Conservation (phyloP, 2,113 vertebrate species). For the Ammospiza caudacuta region DNA sequence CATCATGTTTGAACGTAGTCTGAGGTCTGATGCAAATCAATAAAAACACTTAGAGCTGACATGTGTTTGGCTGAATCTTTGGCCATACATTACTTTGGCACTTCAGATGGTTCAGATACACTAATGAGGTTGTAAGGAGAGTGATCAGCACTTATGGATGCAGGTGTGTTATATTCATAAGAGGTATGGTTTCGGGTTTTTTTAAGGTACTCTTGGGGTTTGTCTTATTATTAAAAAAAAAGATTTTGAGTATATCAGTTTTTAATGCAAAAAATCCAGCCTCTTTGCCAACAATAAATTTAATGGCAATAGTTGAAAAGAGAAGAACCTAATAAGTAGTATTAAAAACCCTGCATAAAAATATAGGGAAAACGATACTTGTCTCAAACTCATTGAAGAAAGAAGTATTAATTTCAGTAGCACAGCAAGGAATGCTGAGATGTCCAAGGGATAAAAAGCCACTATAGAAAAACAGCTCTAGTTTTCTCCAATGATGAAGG, state of each 20-base stretch:
- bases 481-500: background rate
- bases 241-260: background rate
- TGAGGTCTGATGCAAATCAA: conserved; percentile 5
- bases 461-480: background rate
- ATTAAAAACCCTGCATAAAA: background rate
- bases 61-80: background rate
- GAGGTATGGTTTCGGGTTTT: background rate
- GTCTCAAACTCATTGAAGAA: background rate
- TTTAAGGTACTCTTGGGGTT: background rate
- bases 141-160: background rate
- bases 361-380: background rate
- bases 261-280: background rate
- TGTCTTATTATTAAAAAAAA: background rate
- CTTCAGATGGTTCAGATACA: background rate
- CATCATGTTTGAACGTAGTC: accelerated
- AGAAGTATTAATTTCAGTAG: background rate
- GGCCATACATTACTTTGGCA: background rate
- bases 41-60: background rate
- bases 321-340: background rate
- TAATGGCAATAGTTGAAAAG: background rate
- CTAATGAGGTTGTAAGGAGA: background rate
- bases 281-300: background rate
- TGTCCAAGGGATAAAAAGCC: background rate
- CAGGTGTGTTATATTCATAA: background rate
- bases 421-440: background rate